Evolutionary conservation across 2,888 invertebrate genomes (phyloP), one percentile per base, ranked within the genome.

Genomic region (Zelleria hepariella): DNA sequence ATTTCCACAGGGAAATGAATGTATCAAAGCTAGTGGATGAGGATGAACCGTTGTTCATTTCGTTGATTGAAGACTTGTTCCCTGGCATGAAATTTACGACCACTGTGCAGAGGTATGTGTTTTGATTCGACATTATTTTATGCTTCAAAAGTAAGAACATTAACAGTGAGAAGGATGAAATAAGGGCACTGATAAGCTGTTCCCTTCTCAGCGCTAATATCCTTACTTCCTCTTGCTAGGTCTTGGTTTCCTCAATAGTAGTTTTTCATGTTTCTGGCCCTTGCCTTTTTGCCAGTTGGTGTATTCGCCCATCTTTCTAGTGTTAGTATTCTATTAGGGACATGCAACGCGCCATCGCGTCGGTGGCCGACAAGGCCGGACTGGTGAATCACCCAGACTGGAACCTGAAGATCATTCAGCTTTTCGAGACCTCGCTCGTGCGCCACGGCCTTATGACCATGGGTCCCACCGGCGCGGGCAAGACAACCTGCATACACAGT

Each of bases 11-110:
- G 67, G 96, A 97, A 80, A 97, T 97, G 97, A 97, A 97, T 82
- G 91, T 97, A 23, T 96, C 97, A n/a, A 97, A 97, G 80, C 80
- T 97, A 66, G 95, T 96, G 7, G 96, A 97, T 75, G 96, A 97
- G 87, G 97, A 97, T 77, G 96, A 97, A 73, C 96, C 96, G 0
- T 78, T 97, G 24, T 97, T 97, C 70, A 83, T 96, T 59, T 96
- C 96, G 10, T 82, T 97, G 58, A 96, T 97, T 72, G 94, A 95
- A 74, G 96, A 97, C 82, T 92, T 97, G 91, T 97, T 97, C 77
- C 96, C 96, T 23, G 96, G 96, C 8, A 94, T 96, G 62, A 93
- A 93, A 75, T 81, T 96, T 23, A 94, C 93, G 60, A 92, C 92
- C 62, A 90, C 91, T 18, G 89, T 91, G 26, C 82, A 83, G 52